These are phyloP conservation scores for Ibidorhyncha struthersii DNA, from an alignment of 2,113 vertebrate genomes.

Conservation along the genomic window DNA sequence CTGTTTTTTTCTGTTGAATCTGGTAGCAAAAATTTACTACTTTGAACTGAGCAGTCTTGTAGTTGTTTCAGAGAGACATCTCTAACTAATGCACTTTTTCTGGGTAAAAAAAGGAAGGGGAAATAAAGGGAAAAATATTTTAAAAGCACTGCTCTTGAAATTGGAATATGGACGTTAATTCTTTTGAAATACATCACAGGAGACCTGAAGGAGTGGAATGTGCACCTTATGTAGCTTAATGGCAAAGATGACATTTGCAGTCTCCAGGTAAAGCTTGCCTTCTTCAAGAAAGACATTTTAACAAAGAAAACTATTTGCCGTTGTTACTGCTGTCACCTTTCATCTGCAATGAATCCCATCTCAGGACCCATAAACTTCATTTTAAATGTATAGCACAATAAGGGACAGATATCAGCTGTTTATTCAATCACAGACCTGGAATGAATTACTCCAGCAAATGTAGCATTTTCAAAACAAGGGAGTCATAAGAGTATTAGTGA, in stretches of 20 bases:
- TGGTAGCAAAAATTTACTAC: background rate
- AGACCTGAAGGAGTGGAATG: background rate
- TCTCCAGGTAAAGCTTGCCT: background rate
- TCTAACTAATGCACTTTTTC: background rate
- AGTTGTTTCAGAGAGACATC: background rate
- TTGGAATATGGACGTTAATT: background rate
- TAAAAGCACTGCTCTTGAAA: background rate
- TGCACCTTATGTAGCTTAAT: background rate
- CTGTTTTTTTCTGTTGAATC: background rate
- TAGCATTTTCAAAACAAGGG: background rate
- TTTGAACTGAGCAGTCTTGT: background rate
- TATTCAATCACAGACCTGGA: background rate
- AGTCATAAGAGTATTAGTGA: background rate
- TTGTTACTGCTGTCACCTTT: background rate
- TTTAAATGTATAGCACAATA: background rate
- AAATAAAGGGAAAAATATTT: background rate
- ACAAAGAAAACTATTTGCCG: background rate
- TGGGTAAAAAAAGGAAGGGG: accelerated
- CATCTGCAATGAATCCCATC: background rate
- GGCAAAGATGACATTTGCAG: background rate
- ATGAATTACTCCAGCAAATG: background rate
- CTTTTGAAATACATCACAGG: background rate
- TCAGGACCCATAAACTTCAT: background rate
- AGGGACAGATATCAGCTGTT: background rate
- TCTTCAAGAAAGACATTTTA: background rate